phyloP scores from a whole-genome alignment of 2,797 vertebrate genomes.

The Danio jaintianensis region DNA sequence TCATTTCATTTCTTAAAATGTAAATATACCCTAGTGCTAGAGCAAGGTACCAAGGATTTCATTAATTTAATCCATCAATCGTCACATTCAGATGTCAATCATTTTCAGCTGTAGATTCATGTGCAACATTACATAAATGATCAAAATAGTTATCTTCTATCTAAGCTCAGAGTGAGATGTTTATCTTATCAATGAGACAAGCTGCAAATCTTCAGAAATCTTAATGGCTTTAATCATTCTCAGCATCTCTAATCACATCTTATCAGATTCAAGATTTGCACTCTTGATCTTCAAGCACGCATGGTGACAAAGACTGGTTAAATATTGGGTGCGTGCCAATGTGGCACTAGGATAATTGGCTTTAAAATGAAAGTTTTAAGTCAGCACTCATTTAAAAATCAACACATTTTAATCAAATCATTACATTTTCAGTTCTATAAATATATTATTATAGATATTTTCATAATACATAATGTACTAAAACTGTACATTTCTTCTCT shows the following conservation, averaged over 20 bases:
- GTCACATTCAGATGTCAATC: background rate
- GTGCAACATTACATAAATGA: background rate
- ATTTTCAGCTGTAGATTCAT: constrained; percentile 12
- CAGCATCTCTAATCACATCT: constrained; percentile 3
- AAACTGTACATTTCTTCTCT: background rate
- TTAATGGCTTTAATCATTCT: background rate
- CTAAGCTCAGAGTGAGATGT: background rate
- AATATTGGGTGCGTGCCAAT: background rate
- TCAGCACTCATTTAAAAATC: background rate
- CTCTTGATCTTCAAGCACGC: background rate
- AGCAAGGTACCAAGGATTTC: background rate
- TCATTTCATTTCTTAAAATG: background rate
- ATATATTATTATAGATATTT: background rate
- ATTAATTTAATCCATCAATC: background rate
- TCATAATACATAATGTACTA: background rate
- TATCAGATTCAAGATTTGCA: constrained; percentile 11
- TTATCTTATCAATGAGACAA: constrained; percentile 35
- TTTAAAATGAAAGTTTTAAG: background rate
- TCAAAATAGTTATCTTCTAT: constrained; percentile 13
- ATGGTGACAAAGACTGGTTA: background rate
- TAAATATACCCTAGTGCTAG: no score
- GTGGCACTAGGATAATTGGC: background rate
- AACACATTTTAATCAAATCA: background rate
- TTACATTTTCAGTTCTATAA: background rate
- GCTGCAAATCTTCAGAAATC: constrained; percentile 22